phyloP scores from a whole-genome alignment of 30 jellyfish, hydroid and myxozoan genomes.

The Calvadosia cruxmelitensis region DNA sequence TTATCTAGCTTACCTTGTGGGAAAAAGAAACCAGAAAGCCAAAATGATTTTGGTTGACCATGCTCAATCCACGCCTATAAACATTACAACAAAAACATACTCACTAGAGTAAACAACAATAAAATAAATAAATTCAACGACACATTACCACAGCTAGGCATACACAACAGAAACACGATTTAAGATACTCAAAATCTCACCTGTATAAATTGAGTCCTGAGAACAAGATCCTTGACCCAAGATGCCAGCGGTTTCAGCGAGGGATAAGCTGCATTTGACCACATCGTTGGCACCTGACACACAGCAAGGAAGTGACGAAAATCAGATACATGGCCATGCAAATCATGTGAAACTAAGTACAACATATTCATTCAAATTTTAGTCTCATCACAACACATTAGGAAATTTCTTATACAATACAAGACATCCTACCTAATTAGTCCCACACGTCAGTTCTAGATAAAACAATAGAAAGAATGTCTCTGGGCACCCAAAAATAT shows the following conservation, averaged over 20 bases:
- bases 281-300: constrained; percentile 64
- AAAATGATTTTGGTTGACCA: constrained; percentile 89
- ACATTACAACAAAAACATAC: not conserved
- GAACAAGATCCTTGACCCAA: constrained; percentile 88
- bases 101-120: not conserved
- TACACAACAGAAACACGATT: not conserved
- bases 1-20: constrained; percentile 64
- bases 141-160: not conserved
- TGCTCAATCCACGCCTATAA: constrained; percentile 74
- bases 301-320: not conserved
- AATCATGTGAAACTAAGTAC: too few relatives aligned
- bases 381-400: too few relatives aligned
- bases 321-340: not conserved
- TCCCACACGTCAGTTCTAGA: too few relatives aligned
- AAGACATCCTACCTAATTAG: too few relatives aligned
- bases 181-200: constrained; percentile 5
- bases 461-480: too few relatives aligned
- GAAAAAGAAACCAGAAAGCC: constrained; percentile 95
- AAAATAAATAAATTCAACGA: not conserved
- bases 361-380: too few relatives aligned
- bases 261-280: constrained; percentile 96
- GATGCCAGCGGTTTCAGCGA: constrained; percentile 88
- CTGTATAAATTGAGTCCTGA: constrained; percentile 66
- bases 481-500: too few relatives aligned
- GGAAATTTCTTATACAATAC: too few relatives aligned